Conservation (phyloP, 2,888 invertebrate species). For the Rhamphomyia laevipes region DNA sequence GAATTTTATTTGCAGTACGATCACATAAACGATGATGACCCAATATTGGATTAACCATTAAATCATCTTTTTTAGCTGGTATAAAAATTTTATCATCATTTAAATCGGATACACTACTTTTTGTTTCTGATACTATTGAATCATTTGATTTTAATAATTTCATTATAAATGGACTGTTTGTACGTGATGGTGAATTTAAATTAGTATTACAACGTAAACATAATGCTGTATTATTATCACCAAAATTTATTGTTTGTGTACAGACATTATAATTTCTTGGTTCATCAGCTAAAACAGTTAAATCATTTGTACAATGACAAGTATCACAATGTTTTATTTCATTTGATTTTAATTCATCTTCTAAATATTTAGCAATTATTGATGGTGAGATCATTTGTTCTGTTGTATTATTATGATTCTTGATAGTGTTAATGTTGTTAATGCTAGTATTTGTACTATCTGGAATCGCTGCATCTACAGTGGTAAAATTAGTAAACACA, state of each 20-base stretch:
- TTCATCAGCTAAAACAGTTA: slow-evolving; percentile 43
- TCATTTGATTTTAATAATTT: slow-evolving; percentile 38
- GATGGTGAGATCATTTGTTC: slow-evolving; percentile 60
- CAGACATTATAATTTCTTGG: slow-evolving; percentile 47
- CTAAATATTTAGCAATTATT: slow-evolving; percentile 81
- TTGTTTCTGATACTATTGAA: slow-evolving; percentile 37
- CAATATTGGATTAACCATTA: slow-evolving; percentile 39
- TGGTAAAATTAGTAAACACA: too few relatives aligned
- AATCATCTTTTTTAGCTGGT: slow-evolving; percentile 35
- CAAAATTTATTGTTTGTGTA: slow-evolving; percentile 49
- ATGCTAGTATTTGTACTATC: too few relatives aligned
- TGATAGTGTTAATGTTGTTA: background rate
- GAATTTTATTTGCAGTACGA: slow-evolving; percentile 22
- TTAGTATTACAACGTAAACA: slow-evolving; percentile 54
- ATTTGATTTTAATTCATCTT: slow-evolving; percentile 71
- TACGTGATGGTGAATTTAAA: slow-evolving; percentile 36
- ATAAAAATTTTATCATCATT: slow-evolving; percentile 33
- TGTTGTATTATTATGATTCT: background rate
- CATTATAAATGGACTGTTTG: slow-evolving; percentile 36
- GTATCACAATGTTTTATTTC: slow-evolving; percentile 73
- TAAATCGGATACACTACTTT: slow-evolving; percentile 36
- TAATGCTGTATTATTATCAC: slow-evolving; percentile 37
- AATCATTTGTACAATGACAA: slow-evolving; percentile 52
- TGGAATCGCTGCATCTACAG: too few relatives aligned
- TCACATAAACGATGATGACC: slow-evolving; percentile 52